A percentile compares a stretch with the other conserved stretches of the same genome.
Evolutionary conservation across 1,140 invertebrate genomes (phyloP).

Genomic region (Pogonognathellus flavescens): DNA sequence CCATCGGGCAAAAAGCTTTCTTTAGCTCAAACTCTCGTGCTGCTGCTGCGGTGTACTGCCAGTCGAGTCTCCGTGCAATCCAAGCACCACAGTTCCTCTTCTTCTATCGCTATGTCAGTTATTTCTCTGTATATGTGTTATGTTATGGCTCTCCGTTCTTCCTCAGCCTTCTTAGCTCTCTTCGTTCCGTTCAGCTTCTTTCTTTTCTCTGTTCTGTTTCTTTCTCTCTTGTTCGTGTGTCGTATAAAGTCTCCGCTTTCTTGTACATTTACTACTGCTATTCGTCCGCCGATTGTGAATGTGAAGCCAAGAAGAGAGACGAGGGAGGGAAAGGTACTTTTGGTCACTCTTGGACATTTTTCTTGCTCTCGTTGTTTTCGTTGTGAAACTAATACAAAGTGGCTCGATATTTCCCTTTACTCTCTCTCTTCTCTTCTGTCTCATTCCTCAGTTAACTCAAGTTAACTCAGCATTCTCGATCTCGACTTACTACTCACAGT

Average conservation of each 20-base stretch:
- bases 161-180: background rate
- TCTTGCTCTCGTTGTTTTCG: slow-evolving; percentile 55
- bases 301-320: background rate
- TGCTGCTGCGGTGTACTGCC: background rate
- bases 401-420: slow-evolving; percentile 13
- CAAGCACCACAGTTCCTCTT: too few species aligned
- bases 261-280: background rate
- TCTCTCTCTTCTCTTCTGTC: slow-evolving; percentile 2
- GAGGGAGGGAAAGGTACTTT: slow-evolving; percentile 53
- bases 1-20: slow-evolving; percentile 58
- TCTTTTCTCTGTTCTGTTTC: slow-evolving; percentile 38
- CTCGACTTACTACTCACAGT: background rate
- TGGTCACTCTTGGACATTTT: slow-evolving; percentile 53
- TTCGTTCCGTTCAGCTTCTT: background rate
- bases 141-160: background rate
- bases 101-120: too few species aligned
- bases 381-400: slow-evolving; percentile 45
- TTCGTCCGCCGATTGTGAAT: background rate
- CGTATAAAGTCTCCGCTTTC: too few species aligned
- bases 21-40: slow-evolving; percentile 11
- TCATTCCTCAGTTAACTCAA: background rate
- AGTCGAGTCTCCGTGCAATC: too few species aligned
- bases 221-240: slow-evolving; percentile 7
- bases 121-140: too few species aligned
- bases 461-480: background rate